Evolutionary conservation across 2,797 vertebrate species (phyloP).

Genomic region (Euphonia xanthogaster): DNA sequence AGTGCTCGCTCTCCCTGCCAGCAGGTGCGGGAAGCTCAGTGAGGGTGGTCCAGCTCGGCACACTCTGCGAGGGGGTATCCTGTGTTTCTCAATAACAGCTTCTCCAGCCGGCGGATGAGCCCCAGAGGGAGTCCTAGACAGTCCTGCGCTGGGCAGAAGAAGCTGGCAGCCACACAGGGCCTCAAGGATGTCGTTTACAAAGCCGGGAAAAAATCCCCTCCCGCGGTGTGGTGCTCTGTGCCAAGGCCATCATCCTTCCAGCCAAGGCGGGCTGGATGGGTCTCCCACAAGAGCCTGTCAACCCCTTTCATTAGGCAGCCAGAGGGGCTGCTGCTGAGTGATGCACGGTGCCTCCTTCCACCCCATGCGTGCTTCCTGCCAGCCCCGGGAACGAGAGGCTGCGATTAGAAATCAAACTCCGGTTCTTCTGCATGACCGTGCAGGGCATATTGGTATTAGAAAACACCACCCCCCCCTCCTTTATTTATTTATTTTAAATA

Average conservation of each 20-base stretch:
- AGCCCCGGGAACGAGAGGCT: background rate
- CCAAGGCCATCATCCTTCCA: constrained; percentile 61
- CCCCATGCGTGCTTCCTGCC: background rate
- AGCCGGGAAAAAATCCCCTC: constrained; percentile 17
- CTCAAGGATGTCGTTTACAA: constrained; percentile 41
- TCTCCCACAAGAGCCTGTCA: constrained; percentile 65
- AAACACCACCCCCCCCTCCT: background rate
- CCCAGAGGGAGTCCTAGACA: constrained; percentile 57
- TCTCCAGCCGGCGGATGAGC: constrained; percentile 14
- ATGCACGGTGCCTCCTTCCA: constrained; percentile 44
- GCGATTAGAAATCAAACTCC: constrained; percentile 30
- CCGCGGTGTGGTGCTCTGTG: background rate
- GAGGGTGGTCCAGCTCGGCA: constrained; percentile 4
- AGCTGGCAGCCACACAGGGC: constrained; percentile 21
- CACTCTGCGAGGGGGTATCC: background rate
- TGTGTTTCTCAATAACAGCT: constrained; percentile 49
- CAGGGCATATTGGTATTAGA: constrained; percentile 6
- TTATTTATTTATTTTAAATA: background rate
- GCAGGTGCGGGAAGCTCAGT: constrained; percentile 38
- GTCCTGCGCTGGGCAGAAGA: background rate
- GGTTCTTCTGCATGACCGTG: constrained; percentile 33
- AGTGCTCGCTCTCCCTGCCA: background rate
- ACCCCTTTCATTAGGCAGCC: constrained; percentile 64
- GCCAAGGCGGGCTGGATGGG: constrained; percentile 36
- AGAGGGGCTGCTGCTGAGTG: constrained; percentile 55